A percentile compares a stretch with the other conserved stretches of the same genome.
phyloP scores from a whole-genome alignment of 2,888 invertebrate species.

The Epirrhoe tristata region DNA sequence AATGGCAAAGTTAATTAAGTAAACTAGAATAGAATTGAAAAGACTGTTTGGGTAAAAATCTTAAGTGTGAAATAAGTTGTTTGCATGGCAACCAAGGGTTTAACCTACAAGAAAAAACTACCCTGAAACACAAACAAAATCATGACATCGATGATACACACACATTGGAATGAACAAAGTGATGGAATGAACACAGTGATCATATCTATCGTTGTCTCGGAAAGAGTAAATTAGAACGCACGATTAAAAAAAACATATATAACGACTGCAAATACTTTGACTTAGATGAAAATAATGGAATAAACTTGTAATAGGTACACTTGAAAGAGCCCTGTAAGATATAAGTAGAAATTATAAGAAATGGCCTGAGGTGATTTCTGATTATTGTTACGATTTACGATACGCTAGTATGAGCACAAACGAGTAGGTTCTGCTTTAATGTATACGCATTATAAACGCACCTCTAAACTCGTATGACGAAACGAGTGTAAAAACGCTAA shows the following conservation, averaged over 20 bases:
- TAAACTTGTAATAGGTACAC: neutral
- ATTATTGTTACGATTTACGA: too few relatives aligned
- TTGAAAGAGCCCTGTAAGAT: too few relatives aligned
- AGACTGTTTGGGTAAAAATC: conserved; percentile 37
- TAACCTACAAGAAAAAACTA: neutral
- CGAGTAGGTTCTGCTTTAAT: too few relatives aligned
- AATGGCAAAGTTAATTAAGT: conserved; percentile 12
- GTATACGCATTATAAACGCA: too few relatives aligned
- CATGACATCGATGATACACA: conserved; percentile 8
- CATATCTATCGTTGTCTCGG: neutral
- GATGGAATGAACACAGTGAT: neutral
- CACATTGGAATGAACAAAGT: conserved; percentile 15
- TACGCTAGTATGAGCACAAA: too few relatives aligned
- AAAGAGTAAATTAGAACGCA: neutral
- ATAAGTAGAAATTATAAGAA: too few relatives aligned
- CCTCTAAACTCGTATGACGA: too few relatives aligned
- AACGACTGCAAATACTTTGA: conserved; percentile 2
- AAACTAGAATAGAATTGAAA: conserved; percentile 32
- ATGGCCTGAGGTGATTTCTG: too few relatives aligned
- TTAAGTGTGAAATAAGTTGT: conserved; percentile 23
- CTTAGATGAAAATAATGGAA: conserved; percentile 14
- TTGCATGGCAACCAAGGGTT: conserved; percentile 21
- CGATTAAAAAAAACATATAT: neutral
- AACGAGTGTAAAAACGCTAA: too few relatives aligned
- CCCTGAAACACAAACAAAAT: neutral